Percentiles rank a stretch among this genome's conserved stretches.
Conservation (phyloP, 2,888 invertebrate genomes). For the Eudemis profundana region DNA sequence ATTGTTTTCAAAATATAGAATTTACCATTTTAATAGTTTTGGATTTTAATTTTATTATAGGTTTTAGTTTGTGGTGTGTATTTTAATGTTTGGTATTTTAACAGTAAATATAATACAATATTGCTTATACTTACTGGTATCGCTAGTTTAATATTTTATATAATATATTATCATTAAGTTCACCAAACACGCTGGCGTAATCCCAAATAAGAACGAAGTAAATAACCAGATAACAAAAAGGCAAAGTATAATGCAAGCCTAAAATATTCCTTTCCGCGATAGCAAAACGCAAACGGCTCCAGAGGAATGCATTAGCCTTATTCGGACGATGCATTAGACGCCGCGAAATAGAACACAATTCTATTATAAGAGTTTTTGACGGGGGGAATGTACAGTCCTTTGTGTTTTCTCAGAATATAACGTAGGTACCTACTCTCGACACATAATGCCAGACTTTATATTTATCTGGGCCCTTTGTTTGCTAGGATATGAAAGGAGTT, state of each 20-base stretch:
- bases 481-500: constrained; percentile 55
- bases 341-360: constrained; percentile 69
- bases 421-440: constrained; percentile 63
- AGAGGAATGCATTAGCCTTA: constrained; percentile 40
- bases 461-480: constrained; percentile 58
- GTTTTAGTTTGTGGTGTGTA: no score
- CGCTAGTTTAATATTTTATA: no score
- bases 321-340: constrained; percentile 46
- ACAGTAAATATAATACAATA: no score
- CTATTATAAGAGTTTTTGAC: constrained; percentile 75
- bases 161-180: background rate
- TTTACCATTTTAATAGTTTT: no score
- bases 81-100: no score
- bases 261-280: constrained; percentile 22
- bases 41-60: no score
- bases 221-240: background rate
- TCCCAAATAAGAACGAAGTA: background rate
- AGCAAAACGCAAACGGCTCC: constrained; percentile 36
- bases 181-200: background rate
- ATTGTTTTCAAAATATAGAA: no score
- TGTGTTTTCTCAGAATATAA: constrained; percentile 66
- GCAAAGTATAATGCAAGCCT: constrained; percentile 6
- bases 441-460: constrained; percentile 65
- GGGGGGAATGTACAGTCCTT: constrained; percentile 68
- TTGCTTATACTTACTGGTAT: no score